phyloP scores from a whole-genome alignment of 2,888 invertebrate species.

The Uloborus plumipes region DNA sequence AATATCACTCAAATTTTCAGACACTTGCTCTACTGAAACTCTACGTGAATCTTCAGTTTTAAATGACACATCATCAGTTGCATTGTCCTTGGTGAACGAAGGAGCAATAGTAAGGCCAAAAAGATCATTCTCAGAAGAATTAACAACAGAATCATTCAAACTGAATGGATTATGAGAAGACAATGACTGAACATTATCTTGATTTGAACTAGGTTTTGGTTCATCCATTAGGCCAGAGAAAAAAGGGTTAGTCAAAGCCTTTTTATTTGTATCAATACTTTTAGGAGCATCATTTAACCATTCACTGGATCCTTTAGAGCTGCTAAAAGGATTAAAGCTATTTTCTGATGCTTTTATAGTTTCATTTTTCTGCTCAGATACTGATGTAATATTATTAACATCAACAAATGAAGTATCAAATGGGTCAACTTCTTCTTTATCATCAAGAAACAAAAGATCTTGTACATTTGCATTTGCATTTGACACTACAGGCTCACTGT shows the following conservation, averaged over 20 bases:
- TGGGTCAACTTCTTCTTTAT: constrained; percentile 66
- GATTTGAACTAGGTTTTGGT: constrained; percentile 19
- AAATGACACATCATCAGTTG: constrained; percentile 28
- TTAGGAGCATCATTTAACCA: constrained; percentile 33
- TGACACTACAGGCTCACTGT: constrained; percentile 42
- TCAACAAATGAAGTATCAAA: constrained; percentile 67
- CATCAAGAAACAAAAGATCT: constrained; percentile 67
- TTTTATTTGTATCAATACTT: constrained; percentile 33
- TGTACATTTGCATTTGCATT: constrained; percentile 57
- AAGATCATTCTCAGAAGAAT: constrained; percentile 41
- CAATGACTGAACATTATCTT: constrained; percentile 35
- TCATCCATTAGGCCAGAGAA: constrained; percentile 38
- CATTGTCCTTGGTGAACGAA: constrained; percentile 35
- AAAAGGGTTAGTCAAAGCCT: constrained; percentile 54
- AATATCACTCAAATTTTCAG: background rate
- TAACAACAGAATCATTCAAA: constrained; percentile 28
- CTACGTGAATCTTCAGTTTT: constrained; percentile 30
- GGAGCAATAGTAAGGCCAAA: constrained; percentile 44
- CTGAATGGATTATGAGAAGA: constrained; percentile 55
- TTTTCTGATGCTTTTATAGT: constrained; percentile 39
- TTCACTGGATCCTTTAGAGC: constrained; percentile 15
- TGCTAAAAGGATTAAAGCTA: constrained; percentile 54
- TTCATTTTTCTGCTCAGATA: constrained; percentile 18
- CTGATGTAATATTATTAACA: constrained; percentile 36
- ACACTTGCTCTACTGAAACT: constrained; percentile 10